Evolutionary conservation across 2,797 vertebrate species (phyloP).

Genomic region (Neopelma chrysocephalum): DNA sequence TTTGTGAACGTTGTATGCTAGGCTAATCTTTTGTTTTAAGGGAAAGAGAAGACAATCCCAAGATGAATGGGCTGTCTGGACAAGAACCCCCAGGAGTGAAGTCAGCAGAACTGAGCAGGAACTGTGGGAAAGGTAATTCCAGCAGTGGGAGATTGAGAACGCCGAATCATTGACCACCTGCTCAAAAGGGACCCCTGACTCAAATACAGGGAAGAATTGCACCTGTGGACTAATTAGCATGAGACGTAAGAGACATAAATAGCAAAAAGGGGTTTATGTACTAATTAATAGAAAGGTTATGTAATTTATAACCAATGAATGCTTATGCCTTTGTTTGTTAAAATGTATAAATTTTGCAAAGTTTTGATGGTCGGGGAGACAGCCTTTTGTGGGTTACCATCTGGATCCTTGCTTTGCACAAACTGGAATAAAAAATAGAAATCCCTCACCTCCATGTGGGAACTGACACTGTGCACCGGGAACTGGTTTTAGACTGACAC

Average conservation of each 20-base stretch:
- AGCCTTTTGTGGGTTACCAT: neutral
- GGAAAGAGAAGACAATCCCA: neutral
- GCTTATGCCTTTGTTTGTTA: neutral
- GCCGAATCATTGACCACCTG: neutral
- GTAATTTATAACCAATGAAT: neutral
- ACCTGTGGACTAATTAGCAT: neutral
- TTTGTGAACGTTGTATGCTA: neutral
- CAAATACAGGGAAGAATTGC: neutral
- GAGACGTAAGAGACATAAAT: neutral
- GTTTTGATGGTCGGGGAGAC: neutral
- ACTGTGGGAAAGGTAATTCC: neutral
- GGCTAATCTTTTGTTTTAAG: neutral
- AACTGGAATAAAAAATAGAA: neutral
- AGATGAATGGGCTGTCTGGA: neutral
- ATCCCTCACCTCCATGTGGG: neutral
- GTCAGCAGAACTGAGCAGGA: neutral
- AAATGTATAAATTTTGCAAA: neutral
- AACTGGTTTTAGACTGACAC: neutral
- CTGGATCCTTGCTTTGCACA: neutral
- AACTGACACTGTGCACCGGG: neutral
- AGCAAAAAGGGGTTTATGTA: fast-evolving
- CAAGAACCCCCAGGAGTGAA: neutral
- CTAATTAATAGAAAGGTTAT: neutral
- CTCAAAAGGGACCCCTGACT: neutral
- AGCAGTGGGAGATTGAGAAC: neutral